Evolutionary conservation across 2,888 invertebrate species (phyloP), one percentile per base, ranked within the genome.

Genomic region (Seira musarum): DNA sequence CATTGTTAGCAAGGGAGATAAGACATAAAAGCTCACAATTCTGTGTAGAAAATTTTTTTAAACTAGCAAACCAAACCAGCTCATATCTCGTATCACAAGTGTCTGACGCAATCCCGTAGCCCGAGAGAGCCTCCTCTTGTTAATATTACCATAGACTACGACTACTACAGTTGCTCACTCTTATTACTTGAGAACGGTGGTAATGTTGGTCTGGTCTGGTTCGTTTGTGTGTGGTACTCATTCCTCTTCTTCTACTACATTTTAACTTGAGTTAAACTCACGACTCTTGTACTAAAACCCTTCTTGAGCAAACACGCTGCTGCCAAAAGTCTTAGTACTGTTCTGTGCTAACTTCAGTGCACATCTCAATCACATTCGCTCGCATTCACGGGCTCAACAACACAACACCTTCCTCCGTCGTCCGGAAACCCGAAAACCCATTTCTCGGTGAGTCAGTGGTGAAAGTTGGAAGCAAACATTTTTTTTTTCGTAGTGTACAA

Each of bases 391-490:
- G n/a, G n/a, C n/a, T n/a, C 6, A 40, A 40, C 40, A 40, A 6
- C 6, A 17, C n/a, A 8, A 13, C 53, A 53, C 35, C 61, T 46
- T 63, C 21, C 30, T 22, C 63, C 63, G 19, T 63, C 72, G 22
- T 72, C 72, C 63, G 71, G 71, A 71, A 71, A 71, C 71, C 71
- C 71, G 71, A 71, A 71, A 71, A 71, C 71, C 71, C 35, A 71
- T 61, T 71, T 71, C 61, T 63, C 71, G 61, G 71, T 61, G 61
- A 71, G 71, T 63, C 63, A 63, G 71, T 30, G 8, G 30, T 71
- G 71, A 71, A 71, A 71, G 61, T 71, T 71, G 13, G 30, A 30
- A 30, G 60, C 60, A 60, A 25, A 65, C 60, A 17, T 35, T 30
- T 19, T 63, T 24, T 60, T 13, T 25, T 6, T 70, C 30, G 10